A percentile compares a stretch with the other conserved stretches of the same genome.
Evolutionary conservation across 2,113 vertebrate species (phyloP).

Genomic region (Cebus imitator): DNA sequence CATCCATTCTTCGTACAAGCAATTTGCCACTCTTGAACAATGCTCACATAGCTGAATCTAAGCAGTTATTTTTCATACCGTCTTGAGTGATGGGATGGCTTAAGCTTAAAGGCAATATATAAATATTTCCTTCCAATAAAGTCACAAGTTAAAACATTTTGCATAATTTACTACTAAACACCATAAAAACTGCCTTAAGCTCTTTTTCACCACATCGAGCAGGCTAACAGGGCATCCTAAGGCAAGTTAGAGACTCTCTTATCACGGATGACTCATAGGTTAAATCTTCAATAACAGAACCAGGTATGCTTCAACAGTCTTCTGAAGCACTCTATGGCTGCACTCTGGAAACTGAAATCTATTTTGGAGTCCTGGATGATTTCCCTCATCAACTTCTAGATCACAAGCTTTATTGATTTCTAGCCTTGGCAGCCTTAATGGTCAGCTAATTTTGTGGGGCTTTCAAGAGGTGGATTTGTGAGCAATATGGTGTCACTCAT

Average conservation of each 20-base stretch:
- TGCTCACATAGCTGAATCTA: conserved; percentile 81
- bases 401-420: conserved; percentile 85
- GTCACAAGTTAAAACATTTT: conserved; percentile 85
- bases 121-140: conserved; percentile 85
- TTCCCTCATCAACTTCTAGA: conserved; percentile 84
- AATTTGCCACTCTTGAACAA: conserved; percentile 79
- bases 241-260: conserved; percentile 86
- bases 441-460: conserved; percentile 58
- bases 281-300: conserved; percentile 84
- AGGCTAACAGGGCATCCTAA: conserved; percentile 85
- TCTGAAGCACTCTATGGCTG: conserved; percentile 80
- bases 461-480: conserved; percentile 59
- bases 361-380: conserved; percentile 85
- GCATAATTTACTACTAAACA: conserved; percentile 84
- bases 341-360: conserved; percentile 72
- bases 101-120: conserved; percentile 85
- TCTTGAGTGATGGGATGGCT: conserved; percentile 87
- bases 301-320: conserved; percentile 83
- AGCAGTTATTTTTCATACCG: conserved; percentile 84
- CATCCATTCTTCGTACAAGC: conserved; percentile 82
- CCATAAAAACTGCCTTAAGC: conserved; percentile 80
- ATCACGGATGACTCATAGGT: conserved; percentile 84
- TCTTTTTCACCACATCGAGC: conserved; percentile 84
- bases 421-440: conserved; percentile 59
- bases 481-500: conserved; percentile 19